These are phyloP conservation scores for Pandemis cinnamomeana DNA, from an alignment of 2,888 invertebrate genomes.

Conservation along the genomic window DNA sequence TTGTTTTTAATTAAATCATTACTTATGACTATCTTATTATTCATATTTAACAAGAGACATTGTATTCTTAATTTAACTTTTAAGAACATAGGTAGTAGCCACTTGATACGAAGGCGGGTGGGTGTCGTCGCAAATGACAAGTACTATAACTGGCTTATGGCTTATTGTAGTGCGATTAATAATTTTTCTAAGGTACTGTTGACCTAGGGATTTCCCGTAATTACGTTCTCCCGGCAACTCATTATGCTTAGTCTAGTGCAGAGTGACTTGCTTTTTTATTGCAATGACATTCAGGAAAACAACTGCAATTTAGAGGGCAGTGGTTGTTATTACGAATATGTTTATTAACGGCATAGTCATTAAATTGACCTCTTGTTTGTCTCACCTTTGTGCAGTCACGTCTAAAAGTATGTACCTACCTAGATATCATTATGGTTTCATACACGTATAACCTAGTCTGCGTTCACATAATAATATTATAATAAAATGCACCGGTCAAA, in stretches of 20 bases:
- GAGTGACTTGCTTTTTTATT: conserved; percentile 1
- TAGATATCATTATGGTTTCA: too few relatives aligned
- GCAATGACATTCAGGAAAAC: not conserved
- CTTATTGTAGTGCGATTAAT: conserved; percentile 13
- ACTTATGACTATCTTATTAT: too few relatives aligned
- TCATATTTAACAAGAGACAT: too few relatives aligned
- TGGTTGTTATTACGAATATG: not conserved
- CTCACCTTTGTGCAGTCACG: not conserved
- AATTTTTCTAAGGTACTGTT: not conserved
- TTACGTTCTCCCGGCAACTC: not conserved
- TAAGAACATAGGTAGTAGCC: too few relatives aligned
- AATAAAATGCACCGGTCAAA: too few relatives aligned
- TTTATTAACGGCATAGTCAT: not conserved
- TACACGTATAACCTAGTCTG: too few relatives aligned
- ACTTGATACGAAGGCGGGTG: too few relatives aligned
- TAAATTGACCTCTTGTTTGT: not conserved
- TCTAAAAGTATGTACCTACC: too few relatives aligned
- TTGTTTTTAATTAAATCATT: too few relatives aligned
- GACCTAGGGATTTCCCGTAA: not conserved
- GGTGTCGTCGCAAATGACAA: too few relatives aligned
- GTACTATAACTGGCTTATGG: not conserved
- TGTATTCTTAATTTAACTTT: too few relatives aligned
- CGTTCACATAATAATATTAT: too few relatives aligned
- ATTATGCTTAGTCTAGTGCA: not conserved
- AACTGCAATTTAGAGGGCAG: not conserved